Evolutionary conservation across 2,113 vertebrate genomes (phyloP).

Genomic region (Cinclus cinclus): DNA sequence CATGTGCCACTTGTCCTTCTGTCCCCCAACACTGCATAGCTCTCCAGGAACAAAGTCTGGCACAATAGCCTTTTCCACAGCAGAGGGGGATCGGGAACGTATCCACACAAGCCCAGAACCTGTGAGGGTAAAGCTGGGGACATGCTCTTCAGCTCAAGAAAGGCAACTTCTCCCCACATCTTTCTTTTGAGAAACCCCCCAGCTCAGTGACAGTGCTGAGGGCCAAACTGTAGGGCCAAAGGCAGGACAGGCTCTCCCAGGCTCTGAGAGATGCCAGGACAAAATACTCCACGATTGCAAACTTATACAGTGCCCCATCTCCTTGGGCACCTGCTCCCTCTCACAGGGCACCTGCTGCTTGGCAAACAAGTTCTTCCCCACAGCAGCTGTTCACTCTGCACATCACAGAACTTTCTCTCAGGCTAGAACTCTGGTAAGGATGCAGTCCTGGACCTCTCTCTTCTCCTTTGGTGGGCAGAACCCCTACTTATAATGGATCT

Average conservation of each 20-base stretch:
- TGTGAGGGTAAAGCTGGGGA: neutral
- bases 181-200: neutral
- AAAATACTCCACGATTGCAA: neutral
- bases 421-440: neutral
- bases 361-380: neutral
- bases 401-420: neutral
- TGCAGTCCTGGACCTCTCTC: neutral
- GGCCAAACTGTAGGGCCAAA: neutral
- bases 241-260: neutral
- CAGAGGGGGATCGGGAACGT: neutral
- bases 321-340: neutral
- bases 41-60: neutral
- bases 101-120: neutral
- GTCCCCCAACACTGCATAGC: neutral
- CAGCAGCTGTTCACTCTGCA: neutral
- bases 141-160: neutral
- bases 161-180: neutral
- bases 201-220: neutral
- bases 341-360: neutral
- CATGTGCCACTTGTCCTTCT: neutral
- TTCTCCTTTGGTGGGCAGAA: neutral
- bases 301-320: neutral
- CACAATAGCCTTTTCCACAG: neutral
- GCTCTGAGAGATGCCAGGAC: neutral
- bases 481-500: neutral